Evolutionary conservation across 2,797 vertebrate species (phyloP).

Genomic region (Coregonus suidteri): DNA sequence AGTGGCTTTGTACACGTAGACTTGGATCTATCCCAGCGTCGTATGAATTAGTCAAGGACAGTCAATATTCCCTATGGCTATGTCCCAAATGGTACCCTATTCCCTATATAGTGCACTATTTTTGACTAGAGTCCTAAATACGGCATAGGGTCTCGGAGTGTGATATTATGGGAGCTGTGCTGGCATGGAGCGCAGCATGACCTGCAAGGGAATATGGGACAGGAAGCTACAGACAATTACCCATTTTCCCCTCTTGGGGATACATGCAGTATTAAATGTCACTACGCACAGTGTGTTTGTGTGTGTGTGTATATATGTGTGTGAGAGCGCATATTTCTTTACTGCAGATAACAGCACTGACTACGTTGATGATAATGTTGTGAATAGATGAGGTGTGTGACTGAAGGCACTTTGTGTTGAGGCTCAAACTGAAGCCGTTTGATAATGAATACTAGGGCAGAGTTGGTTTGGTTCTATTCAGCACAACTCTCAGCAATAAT

Average conservation of each 20-base stretch:
- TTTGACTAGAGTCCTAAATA: not conserved
- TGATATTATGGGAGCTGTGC: slow-evolving; percentile 22
- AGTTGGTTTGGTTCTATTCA: slow-evolving; percentile 22
- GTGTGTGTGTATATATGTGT: slow-evolving; percentile 39
- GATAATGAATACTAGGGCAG: slow-evolving; percentile 32
- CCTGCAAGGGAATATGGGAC: slow-evolving; percentile 24
- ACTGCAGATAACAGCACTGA: slow-evolving; percentile 48
- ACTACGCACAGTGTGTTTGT: slow-evolving; percentile 34
- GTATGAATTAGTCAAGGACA: slow-evolving; percentile 19
- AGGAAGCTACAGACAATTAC: not conserved
- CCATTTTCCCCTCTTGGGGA: not conserved
- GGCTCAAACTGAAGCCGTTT: slow-evolving; percentile 42
- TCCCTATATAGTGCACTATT: no score
- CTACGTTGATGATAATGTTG: slow-evolving; percentile 42
- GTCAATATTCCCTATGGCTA: not conserved
- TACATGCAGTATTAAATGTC: slow-evolving; percentile 45
- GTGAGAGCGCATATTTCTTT: slow-evolving; percentile 29
- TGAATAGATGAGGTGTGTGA: slow-evolving; percentile 29
- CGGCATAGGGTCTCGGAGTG: not conserved
- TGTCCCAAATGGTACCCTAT: not conserved
- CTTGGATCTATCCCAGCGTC: slow-evolving; percentile 12
- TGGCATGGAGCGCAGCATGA: slow-evolving; percentile 26
- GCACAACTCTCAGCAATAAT: slow-evolving; percentile 19
- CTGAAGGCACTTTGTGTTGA: slow-evolving; percentile 65
- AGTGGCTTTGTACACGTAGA: slow-evolving; percentile 27